phyloP scores from a whole-genome alignment of 2,113 vertebrate species.

The Dasypus novemcinctus region DNA sequence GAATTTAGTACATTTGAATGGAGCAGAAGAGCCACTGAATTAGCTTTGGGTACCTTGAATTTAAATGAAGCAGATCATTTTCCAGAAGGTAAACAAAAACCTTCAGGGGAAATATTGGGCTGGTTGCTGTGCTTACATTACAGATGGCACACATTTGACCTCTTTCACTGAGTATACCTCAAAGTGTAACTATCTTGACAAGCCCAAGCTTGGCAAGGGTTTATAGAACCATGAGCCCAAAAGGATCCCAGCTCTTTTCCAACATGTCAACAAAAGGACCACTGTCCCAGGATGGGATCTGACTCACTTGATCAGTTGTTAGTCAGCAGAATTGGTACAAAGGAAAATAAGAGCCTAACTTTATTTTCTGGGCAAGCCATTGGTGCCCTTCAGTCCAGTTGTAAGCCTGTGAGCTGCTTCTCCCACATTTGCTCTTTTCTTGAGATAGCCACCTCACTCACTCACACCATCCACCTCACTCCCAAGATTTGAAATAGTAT shows the following conservation, averaged over 20 bases:
- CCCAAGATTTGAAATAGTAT: background rate
- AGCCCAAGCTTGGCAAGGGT: background rate
- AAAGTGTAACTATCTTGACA: background rate
- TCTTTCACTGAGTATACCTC: background rate
- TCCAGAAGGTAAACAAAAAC: background rate
- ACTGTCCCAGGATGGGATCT: background rate
- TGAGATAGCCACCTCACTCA: background rate
- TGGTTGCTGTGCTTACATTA: background rate
- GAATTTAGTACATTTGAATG: background rate
- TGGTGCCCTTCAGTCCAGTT: background rate
- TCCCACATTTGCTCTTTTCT: background rate
- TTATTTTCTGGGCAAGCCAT: background rate
- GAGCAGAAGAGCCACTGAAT: background rate
- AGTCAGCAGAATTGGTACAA: background rate
- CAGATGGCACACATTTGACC: background rate
- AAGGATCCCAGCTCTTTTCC: background rate
- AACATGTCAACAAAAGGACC: background rate
- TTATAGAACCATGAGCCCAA: background rate
- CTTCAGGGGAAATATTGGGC: background rate
- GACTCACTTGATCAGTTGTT: background rate
- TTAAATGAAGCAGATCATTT: conserved; percentile 6
- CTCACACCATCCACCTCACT: background rate
- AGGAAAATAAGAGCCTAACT: background rate
- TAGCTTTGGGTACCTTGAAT: background rate
- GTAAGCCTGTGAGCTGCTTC: background rate